Percentiles rank a stretch among this genome's conserved stretches.
These are phyloP conservation scores for Drosophila vallismaia DNA, from an alignment of 2,888 invertebrate species.

Conservation along the genomic window DNA sequence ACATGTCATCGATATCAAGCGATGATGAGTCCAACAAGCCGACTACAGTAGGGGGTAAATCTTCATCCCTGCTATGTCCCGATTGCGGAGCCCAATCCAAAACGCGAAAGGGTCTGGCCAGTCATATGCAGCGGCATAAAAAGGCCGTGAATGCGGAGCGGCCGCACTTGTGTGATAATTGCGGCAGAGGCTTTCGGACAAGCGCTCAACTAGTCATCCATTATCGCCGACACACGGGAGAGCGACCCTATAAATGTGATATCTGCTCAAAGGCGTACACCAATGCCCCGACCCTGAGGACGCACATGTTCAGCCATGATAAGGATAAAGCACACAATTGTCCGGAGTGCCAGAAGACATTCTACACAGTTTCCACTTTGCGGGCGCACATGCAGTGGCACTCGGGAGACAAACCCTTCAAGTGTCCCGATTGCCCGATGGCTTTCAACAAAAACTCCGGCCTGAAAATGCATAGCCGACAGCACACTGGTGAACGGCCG, in stretches of 20 bases:
- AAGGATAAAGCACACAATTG: conserved; percentile 37
- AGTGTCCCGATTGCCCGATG: conserved; percentile 27
- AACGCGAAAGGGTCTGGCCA: conserved; percentile 8
- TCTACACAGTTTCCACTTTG: conserved; percentile 11
- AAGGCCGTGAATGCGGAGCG: conserved; percentile 6
- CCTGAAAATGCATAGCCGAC: conserved; percentile 31
- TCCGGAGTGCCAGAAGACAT: conserved; percentile 36
- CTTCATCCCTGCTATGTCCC: conserved; percentile 21
- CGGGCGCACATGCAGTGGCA: conserved; percentile 23
- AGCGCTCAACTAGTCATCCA: conserved; percentile 29
- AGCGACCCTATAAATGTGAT: conserved; percentile 35
- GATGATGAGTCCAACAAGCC: neutral
- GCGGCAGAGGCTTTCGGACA: conserved; percentile 29
- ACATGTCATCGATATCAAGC: neutral
- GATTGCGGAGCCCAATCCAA: conserved; percentile 31
- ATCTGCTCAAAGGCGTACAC: conserved; percentile 37
- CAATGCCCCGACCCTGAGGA: conserved; percentile 13
- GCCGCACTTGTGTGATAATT: conserved; percentile 35
- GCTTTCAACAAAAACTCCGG: conserved; percentile 33
- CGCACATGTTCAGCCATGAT: conserved; percentile 29
- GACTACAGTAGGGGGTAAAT: neutral
- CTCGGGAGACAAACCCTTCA: conserved; percentile 29
- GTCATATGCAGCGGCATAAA: conserved; percentile 11
- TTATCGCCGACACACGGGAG: conserved; percentile 38
- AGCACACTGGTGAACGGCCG: conserved; percentile 34